These are phyloP conservation scores for Molossus molossus DNA, from an alignment of 2,797 vertebrate species.

Conservation along the genomic window DNA sequence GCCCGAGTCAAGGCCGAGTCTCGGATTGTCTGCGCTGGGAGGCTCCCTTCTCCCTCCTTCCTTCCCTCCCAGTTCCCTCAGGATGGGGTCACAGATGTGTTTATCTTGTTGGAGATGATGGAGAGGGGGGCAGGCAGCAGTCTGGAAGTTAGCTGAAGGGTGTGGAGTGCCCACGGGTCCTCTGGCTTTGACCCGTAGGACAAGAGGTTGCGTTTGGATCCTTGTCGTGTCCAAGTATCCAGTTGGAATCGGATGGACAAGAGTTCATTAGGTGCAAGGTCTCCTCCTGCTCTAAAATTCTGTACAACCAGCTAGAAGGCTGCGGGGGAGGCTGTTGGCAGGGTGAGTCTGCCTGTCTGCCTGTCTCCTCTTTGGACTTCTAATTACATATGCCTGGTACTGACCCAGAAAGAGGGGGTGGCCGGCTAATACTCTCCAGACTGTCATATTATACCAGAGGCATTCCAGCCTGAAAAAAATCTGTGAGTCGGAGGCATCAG, in stretches of 20 bases:
- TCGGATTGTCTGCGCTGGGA: constrained; percentile 63
- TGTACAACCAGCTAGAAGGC: constrained; percentile 47
- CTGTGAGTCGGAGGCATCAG: constrained; percentile 47
- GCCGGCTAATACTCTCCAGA: constrained; percentile 35
- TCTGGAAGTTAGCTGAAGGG: background rate
- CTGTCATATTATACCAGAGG: constrained; percentile 67
- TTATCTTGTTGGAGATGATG: constrained; percentile 21
- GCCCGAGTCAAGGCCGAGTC: constrained; percentile 74
- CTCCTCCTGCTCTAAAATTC: constrained; percentile 60
- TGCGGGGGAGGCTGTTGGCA: background rate
- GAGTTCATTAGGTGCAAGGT: constrained; percentile 55
- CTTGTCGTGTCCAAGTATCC: background rate
- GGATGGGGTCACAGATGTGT: constrained; percentile 40
- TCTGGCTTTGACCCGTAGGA: constrained; percentile 24
- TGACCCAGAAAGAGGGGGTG: constrained; percentile 78
- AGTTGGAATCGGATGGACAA: constrained; percentile 46
- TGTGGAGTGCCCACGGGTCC: background rate
- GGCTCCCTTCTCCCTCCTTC: background rate
- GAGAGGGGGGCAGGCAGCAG: background rate
- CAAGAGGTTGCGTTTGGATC: background rate
- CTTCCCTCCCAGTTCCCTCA: background rate
- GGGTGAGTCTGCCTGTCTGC: constrained; percentile 16
- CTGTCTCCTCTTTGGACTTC: constrained; percentile 71
- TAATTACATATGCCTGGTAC: constrained; percentile 76
- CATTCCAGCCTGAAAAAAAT: constrained; percentile 61